These are phyloP conservation scores for Schizotus pectinicornis DNA, from an alignment of 2,888 invertebrate genomes.

Conservation along the genomic window DNA sequence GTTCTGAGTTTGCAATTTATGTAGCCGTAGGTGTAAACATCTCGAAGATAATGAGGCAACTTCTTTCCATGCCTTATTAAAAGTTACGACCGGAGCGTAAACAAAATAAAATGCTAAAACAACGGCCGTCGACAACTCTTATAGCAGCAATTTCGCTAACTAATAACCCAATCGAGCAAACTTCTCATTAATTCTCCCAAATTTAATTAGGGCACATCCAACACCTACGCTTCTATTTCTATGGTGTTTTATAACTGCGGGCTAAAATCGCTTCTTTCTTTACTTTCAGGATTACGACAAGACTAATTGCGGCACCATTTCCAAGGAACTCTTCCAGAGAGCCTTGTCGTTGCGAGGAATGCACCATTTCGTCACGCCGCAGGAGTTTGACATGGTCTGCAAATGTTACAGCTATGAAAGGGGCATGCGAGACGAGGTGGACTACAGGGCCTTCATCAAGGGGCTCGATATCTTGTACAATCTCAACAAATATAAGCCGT, in stretches of 20 bases:
- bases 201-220: too few relatives aligned
- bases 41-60: constrained; percentile 34
- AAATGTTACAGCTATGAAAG: constrained; percentile 76
- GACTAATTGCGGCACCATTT: constrained; percentile 70
- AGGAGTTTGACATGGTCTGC: constrained; percentile 73
- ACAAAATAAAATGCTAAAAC: constrained; percentile 36
- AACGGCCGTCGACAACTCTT: neutral
- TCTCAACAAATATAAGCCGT: constrained; percentile 61
- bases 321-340: constrained; percentile 68
- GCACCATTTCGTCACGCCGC: constrained; percentile 67
- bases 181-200: constrained; percentile 2
- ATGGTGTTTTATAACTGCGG: neutral
- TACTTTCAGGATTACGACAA: constrained; percentile 70
- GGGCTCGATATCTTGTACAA: constrained; percentile 70
- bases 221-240: too few relatives aligned
- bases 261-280: constrained; percentile 25
- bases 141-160: neutral
- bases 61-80: constrained; percentile 40
- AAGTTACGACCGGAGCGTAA: constrained; percentile 43
- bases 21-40: constrained; percentile 36
- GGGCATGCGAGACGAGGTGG: constrained; percentile 67
- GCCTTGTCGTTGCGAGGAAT: constrained; percentile 70
- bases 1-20: constrained; percentile 30
- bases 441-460: constrained; percentile 74
- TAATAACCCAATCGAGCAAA: neutral